Percentiles rank a stretch among this genome's conserved stretches.
Conservation (phyloP, 2,113 vertebrate species). For the Notothenia rossii region DNA sequence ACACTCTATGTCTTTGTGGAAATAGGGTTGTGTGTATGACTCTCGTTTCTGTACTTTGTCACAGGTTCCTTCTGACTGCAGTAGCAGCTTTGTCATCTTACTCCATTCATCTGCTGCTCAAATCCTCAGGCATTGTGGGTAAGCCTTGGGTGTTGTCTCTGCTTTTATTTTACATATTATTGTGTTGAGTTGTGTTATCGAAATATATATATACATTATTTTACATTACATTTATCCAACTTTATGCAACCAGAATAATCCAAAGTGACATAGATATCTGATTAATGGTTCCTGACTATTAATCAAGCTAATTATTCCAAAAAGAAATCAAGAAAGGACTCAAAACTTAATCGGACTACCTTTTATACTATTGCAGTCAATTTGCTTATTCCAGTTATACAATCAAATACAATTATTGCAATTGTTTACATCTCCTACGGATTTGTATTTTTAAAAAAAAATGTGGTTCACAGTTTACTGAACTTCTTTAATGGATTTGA, state of each 20-base stretch:
- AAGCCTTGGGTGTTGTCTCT: slow-evolving; percentile 63
- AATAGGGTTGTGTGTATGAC: slow-evolving; percentile 30
- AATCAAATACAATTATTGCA: neutral
- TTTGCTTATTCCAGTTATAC: neutral
- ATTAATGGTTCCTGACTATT: too few relatives aligned
- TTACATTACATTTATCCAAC: neutral
- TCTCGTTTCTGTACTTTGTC: slow-evolving; percentile 19
- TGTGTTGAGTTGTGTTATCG: neutral
- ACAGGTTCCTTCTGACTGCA: slow-evolving; percentile 91
- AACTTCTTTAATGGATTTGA: neutral
- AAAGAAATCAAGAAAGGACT: too few relatives aligned
- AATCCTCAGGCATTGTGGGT: slow-evolving; percentile 96
- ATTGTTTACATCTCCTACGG: neutral
- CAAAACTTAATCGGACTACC: too few relatives aligned
- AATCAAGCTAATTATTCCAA: too few relatives aligned
- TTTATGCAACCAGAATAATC: neutral
- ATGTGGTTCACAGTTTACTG: neutral
- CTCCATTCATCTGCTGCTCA: slow-evolving; percentile 96
- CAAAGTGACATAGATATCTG: neutral
- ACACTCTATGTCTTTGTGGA: neutral
- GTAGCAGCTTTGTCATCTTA: slow-evolving; percentile 93
- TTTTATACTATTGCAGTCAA: too few relatives aligned
- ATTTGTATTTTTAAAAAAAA: neutral
- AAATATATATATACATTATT: neutral
- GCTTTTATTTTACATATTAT: neutral